These are phyloP conservation scores for Lordiphosa stackelbergi DNA, from an alignment of 1,140 invertebrate species.

Conservation along the genomic window DNA sequence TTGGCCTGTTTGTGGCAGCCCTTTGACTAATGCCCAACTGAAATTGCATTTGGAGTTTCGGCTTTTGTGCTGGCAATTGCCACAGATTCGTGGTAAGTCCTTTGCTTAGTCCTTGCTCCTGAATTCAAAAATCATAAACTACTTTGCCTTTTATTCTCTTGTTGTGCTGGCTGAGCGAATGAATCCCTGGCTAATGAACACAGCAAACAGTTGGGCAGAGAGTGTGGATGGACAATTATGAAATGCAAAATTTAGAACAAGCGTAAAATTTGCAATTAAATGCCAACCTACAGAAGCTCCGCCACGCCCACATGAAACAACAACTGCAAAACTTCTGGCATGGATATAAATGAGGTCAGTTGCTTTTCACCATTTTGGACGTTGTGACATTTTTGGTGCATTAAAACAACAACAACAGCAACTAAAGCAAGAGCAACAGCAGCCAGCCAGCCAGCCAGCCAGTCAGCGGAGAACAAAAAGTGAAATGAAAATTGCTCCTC, in stretches of 20 bases:
- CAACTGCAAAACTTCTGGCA: conserved; percentile 1
- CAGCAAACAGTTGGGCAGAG: conserved; percentile 11
- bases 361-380: conserved; percentile 31
- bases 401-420: conserved; percentile 33
- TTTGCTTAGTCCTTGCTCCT: conserved; percentile 14
- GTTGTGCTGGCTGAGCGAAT: background rate
- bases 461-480: conserved; percentile 7
- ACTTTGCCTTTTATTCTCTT: background rate
- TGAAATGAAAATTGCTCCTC: conserved; percentile 42
- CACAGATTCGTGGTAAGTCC: too few species aligned
- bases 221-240: conserved; percentile 40
- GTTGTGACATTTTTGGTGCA: conserved; percentile 62
- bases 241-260: conserved; percentile 60
- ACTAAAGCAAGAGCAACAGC: conserved; percentile 15
- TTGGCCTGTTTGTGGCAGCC: too few species aligned
- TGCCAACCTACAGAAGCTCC: conserved; percentile 24
- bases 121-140: conserved; percentile 20
- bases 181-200: conserved; percentile 56
- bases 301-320: conserved; percentile 33
- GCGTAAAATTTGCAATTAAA: conserved; percentile 72
- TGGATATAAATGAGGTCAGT: conserved; percentile 55
- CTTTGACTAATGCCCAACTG: too few species aligned
- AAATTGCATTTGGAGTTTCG: conserved; percentile 4
- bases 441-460: conserved; percentile 10
- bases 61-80: too few species aligned